Evolutionary conservation across 2,797 vertebrate genomes (phyloP).

Genomic region (Lemur catta): DNA sequence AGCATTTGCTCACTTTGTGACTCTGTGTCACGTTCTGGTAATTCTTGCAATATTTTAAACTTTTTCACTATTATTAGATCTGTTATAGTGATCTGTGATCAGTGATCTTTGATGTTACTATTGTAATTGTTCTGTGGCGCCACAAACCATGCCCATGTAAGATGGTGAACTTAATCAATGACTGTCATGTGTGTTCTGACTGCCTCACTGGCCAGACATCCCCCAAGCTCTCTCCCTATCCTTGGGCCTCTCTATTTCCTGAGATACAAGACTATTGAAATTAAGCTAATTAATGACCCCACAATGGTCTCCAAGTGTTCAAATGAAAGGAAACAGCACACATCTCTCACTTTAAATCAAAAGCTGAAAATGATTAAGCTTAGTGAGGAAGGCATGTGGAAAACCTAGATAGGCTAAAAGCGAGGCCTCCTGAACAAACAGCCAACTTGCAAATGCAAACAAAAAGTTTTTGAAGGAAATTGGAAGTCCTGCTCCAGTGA

Average conservation of each 20-base stretch:
- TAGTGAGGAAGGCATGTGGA: neutral
- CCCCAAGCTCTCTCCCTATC: too few species aligned
- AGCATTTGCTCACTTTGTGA: too few species aligned
- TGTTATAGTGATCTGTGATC: too few species aligned
- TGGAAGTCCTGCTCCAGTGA: neutral
- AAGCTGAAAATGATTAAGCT: neutral
- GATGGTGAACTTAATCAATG: too few species aligned
- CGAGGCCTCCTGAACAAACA: neutral
- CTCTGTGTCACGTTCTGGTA: neutral
- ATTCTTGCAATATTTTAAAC: too few species aligned
- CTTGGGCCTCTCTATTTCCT: neutral
- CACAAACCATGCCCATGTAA: too few species aligned
- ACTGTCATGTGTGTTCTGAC: too few species aligned
- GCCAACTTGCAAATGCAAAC: neutral
- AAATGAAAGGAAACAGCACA: neutral
- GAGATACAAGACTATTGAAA: neutral
- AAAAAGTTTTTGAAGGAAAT: neutral
- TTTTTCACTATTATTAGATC: too few species aligned
- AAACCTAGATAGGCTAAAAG: neutral
- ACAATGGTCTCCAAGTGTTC: neutral
- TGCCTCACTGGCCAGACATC: too few species aligned
- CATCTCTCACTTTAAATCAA: neutral
- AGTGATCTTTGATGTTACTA: too few species aligned
- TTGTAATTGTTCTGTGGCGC: too few species aligned
- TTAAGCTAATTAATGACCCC: neutral